Conservation (phyloP, 2,797 vertebrate species). For the Poecile montanus region DNA sequence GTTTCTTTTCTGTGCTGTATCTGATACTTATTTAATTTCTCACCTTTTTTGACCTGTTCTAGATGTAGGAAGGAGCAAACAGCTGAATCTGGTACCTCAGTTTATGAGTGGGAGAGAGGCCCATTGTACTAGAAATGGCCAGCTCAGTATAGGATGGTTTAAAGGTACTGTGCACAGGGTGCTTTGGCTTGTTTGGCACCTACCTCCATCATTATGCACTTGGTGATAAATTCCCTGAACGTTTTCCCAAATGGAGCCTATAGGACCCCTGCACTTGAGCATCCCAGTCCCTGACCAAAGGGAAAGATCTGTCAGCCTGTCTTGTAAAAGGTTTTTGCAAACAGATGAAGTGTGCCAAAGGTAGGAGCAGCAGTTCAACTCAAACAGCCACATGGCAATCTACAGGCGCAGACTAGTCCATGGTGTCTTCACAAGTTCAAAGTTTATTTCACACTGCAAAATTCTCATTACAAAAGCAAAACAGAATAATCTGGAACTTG, state of each 20-base stretch:
- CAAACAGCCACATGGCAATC: neutral
- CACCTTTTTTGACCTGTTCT: neutral
- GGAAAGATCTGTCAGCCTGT: neutral
- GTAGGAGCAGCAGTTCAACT: neutral
- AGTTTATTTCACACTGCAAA: slow-evolving; percentile 56
- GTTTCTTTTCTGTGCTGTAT: neutral
- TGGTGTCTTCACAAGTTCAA: neutral
- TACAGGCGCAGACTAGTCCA: neutral
- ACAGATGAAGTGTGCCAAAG: neutral
- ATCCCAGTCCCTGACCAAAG: neutral
- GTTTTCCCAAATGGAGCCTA: neutral
- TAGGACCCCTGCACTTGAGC: neutral
- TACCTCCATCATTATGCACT: rapidly evolving
- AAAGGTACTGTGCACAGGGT: neutral
- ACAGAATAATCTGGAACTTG: neutral
- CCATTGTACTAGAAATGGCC: neutral
- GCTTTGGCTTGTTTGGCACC: neutral
- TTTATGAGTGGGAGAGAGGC: neutral
- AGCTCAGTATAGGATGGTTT: neutral
- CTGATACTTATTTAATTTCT: neutral
- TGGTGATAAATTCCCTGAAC: neutral
- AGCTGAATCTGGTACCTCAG: neutral
- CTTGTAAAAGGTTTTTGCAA: neutral
- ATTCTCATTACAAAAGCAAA: slow-evolving; percentile 16
- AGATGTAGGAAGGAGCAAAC: neutral